These are phyloP conservation scores for Microcaecilia unicolor DNA, from an alignment of 2,797 vertebrate species.

Conservation along the genomic window DNA sequence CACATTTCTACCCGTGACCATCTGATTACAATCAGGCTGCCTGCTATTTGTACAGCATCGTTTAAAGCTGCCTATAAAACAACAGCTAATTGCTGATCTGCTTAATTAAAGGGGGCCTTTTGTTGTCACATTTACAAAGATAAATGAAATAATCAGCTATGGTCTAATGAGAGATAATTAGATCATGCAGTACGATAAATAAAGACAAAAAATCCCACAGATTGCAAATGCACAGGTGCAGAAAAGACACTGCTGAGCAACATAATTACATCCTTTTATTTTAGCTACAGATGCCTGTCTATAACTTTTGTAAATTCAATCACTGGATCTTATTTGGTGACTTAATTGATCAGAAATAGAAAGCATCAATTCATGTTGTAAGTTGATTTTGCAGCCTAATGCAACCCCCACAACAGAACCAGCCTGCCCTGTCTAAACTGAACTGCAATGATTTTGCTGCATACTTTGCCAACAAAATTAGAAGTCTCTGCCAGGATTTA, in stretches of 20 bases:
- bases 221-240: slow-evolving; percentile 29
- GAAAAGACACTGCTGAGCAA: slow-evolving; percentile 16
- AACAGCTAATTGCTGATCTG: slow-evolving; percentile 70
- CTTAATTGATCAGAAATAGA: no score
- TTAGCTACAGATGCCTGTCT: not conserved
- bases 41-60: slow-evolving; percentile 57
- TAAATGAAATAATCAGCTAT: slow-evolving; percentile 81
- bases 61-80: slow-evolving; percentile 72
- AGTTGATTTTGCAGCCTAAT: no score
- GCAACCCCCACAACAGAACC: no score
- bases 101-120: slow-evolving; percentile 75
- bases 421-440: no score
- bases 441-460: no score
- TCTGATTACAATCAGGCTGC: slow-evolving; percentile 57
- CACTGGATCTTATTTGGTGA: not conserved
- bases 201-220: slow-evolving; percentile 54
- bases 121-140: slow-evolving; percentile 78
- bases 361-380: no score
- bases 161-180: slow-evolving; percentile 77
- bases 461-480: no score
- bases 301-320: slow-evolving; percentile 1
- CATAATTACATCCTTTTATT: slow-evolving; percentile 17
- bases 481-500: no score
- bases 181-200: slow-evolving; percentile 69
- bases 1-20: slow-evolving; percentile 40